These are phyloP conservation scores for Helicoverpa armigera DNA, from an alignment of 1,140 invertebrate genomes.

Conservation along the genomic window DNA sequence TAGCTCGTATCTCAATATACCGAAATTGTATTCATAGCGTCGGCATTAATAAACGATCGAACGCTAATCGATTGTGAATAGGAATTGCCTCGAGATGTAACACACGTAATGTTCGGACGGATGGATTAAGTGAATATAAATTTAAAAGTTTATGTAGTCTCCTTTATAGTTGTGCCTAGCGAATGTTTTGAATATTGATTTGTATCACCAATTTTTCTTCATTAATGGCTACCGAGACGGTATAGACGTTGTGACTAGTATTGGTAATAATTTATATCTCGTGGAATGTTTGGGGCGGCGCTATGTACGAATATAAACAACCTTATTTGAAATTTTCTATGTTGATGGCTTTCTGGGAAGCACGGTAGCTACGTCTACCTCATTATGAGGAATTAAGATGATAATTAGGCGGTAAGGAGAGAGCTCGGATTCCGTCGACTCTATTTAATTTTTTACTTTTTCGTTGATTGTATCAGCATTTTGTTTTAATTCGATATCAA, in stretches of 20 bases:
- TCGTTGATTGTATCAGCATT: constrained; percentile 42
- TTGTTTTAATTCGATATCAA: constrained; percentile 34
- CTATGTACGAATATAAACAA: constrained; percentile 57
- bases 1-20: constrained; percentile 62
- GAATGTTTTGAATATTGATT: constrained; percentile 60
- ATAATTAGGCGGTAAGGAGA: constrained; percentile 62
- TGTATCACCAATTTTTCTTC: constrained; percentile 57
- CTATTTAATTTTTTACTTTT: constrained; percentile 41
- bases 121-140: constrained; percentile 60
- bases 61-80: constrained; percentile 71
- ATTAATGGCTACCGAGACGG: constrained; percentile 57
- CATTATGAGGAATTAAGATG: constrained; percentile 67
- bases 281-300: constrained; percentile 39
- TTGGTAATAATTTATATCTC: constrained; percentile 50
- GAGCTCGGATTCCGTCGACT: constrained; percentile 51
- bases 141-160: constrained; percentile 62
- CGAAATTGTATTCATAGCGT: constrained; percentile 62
- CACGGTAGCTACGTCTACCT: constrained; percentile 60
- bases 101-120: constrained; percentile 61
- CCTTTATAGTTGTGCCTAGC: constrained; percentile 54
- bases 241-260: constrained; percentile 28
- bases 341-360: constrained; percentile 53
- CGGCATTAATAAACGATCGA: constrained; percentile 61
- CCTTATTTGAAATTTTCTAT: constrained; percentile 49
- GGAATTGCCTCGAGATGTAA: constrained; percentile 68